Evolutionary conservation across 1,140 invertebrate species (phyloP), one percentile per base, ranked within the genome.

Genomic region (Aphis gossypii): DNA sequence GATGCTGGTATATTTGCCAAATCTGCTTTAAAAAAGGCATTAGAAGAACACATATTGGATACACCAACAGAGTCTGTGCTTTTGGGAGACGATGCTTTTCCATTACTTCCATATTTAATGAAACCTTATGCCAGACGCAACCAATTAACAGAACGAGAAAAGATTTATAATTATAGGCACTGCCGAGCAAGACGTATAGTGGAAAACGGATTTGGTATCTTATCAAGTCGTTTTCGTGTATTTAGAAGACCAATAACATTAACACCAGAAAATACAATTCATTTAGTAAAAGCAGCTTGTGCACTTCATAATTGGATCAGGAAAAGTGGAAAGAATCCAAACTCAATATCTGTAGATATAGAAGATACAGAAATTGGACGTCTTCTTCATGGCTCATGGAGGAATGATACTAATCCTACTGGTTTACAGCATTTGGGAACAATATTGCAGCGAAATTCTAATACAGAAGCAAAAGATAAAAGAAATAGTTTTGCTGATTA

Each of bases 141-240:
- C 25, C 11, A 48, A 21, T 93, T 54, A 83, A 93, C 7, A 23
- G 5, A 41, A 51, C 38, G 11, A 7, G 46, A 95, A 46, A 94
- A 94, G 87, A 94, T 95, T 54, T 95, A 95, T 94, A 95, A 96
- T 94, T 96, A 95, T 94, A 90, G 94, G 54, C 89, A 94, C 51
- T 93, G 60, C 25, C 44, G 95, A 86, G 94, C 94, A 23, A 86
- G 95, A 88, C 83, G 95, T 48, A 94, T 92, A 41, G 90, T 92
- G 2, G 90, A 92, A 76, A 92, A 92, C 38, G 90, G 11, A 18
- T 92, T 92, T 56, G 90, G 90, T 23, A 92, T 92, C 20, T 25
- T 92, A 21, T 18, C 51, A n/a, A 60, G 51, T 60, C 23, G 90
- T 35, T 92, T 92, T 46, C 5, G 68, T 25, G 3, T 92, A 46